Percentiles rank a stretch among this genome's conserved stretches.
phyloP scores from a whole-genome alignment of 2,113 vertebrate genomes.

The Sinosuthora webbiana region DNA sequence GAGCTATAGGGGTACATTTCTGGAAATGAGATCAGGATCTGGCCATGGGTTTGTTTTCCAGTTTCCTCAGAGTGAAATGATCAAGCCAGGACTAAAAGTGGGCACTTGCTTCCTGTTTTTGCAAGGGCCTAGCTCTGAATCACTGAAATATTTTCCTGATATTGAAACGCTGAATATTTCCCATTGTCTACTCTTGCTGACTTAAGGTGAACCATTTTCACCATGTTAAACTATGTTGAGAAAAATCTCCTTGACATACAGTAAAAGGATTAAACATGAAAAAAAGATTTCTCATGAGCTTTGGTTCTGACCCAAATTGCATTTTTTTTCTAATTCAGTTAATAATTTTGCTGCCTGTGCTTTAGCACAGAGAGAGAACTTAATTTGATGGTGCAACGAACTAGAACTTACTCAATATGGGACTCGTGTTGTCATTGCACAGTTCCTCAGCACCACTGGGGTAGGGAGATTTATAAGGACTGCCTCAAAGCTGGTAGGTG shows the following conservation, averaged over 20 bases:
- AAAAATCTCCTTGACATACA: background rate
- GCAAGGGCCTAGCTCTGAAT: background rate
- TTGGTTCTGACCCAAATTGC: background rate
- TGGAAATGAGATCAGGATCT: background rate
- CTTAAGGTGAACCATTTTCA: background rate
- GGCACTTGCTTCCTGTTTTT: background rate
- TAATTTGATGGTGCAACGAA: background rate
- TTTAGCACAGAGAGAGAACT: background rate
- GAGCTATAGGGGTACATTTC: background rate
- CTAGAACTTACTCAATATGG: fast-evolving
- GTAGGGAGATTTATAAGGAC: background rate
- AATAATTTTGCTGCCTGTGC: background rate
- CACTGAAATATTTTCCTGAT: background rate
- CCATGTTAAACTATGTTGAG: background rate
- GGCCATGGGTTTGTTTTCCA: background rate
- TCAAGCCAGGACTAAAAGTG: background rate
- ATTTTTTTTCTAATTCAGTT: background rate
- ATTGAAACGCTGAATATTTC: background rate
- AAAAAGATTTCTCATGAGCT: background rate
- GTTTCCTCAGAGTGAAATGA: background rate
- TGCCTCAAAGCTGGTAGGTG: background rate
- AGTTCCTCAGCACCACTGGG: background rate
- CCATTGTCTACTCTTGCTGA: background rate
- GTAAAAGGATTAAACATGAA: background rate
- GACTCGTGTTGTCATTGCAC: background rate